Base-by-base conservation (phyloP, 2,797 vertebrate genomes). In the Mallotus villosus region DNA sequence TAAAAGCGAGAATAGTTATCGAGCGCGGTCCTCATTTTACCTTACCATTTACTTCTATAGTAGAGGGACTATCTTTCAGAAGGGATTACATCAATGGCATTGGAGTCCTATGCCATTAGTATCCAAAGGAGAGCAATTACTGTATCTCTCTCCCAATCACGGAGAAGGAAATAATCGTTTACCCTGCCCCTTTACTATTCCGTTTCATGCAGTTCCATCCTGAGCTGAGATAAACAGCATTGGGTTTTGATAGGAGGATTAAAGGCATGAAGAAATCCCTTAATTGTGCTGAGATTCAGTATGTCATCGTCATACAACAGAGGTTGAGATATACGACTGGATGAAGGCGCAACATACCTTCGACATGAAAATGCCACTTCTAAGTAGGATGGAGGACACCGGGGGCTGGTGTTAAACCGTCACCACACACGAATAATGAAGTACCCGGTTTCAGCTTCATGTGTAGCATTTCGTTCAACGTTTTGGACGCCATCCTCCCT, bases 81-180 rank as follows among this genome's bases (percentile, higher is more conserved):
- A 46, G 41, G 9, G 16, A 55, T 55, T n/a, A 17, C 4, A 55
- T 55, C 51, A 55, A n/a, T 55, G 19, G 7, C 17, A 55, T 55
- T 68, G 59, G 51, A 62, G 74, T 60, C 74, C 58, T 34, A 64
- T 67, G 57, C 67, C 72, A 46, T 21, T 5, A 22, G 22, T 46
- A 27, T 61, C 67, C 70, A 82, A 65, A 68, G 72, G 67, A 70
- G 63, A 63, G 73, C 78, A 82, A 82, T 82, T 80, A 82, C 58
- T 51, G 70, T 78, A 70, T 69, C 57, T 70, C 71, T 37, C 63
- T 80, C 74, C 73, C 76, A 83, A 74, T 78, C 78, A 74, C 55
- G 29, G 14, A 61, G 74, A 72, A 65, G 60, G 24, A 66, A n/a
- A 49, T 53, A 25, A 61, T 63, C 22, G 41, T 68, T 75, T 79